Base-by-base conservation (phyloP, 2,888 invertebrate species). In the Ophioninae sp. region DNA sequence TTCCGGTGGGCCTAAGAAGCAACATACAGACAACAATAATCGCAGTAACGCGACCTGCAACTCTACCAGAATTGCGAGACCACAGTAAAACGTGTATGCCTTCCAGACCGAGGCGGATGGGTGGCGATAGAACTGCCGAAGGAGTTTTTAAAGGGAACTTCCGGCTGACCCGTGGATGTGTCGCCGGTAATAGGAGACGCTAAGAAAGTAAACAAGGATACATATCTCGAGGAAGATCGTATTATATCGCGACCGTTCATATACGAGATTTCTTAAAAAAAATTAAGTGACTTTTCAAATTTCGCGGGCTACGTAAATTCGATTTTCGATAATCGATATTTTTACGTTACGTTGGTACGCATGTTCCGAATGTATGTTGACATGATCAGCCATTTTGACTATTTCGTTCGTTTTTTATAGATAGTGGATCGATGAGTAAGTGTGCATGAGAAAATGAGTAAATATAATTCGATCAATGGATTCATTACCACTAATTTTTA, bases 121-220 rank as follows among this genome's bases (percentile, higher is more conserved):
- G 51, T 10, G 17, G 51, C 51, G 51, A 51, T 17, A 51, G 17
- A 51, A 13, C 13, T 51, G 17, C 51, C 17, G 5, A 51, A 17
- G 51, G 17, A 51, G 51, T 51, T 51, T 51, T 51, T 13, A 51
- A 51, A 51, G 6, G 51, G 51, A 0, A 51, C 44, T 51, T 77
- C 51, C 67, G 68, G 61, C 13, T 68, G 30, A 0, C 22, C 8
- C 20, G n/a, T 44, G 17, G 22, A 13, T 68, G 51, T 68, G 22
- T 22, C 13, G 22, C 37, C 0, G 61, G 72, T 61, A 72, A 72
- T 37, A 37, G 41, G 72, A 61, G 72, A 72, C n/a, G 30, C 44
- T 30, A 17, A 51, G 68, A 68, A 39, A 23, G 51, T 30, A 58
- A 71, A 77, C 77, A 77, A 77, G 61, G 58, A 51, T 76, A 67